Conservation (phyloP, 2,113 vertebrate genomes). For the Alces alces region DNA sequence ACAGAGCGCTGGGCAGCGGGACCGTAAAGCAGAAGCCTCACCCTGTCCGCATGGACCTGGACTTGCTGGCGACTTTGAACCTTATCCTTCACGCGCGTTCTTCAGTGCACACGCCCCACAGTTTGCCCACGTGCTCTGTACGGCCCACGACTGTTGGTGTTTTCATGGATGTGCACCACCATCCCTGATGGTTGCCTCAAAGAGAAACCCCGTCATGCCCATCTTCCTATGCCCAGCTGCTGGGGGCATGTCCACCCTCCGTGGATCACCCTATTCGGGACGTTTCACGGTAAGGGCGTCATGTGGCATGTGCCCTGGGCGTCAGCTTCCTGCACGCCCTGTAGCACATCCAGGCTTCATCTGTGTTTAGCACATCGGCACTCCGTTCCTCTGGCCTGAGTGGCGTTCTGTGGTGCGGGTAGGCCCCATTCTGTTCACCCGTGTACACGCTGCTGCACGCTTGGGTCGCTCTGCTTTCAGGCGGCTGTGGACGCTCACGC, state of each 20-base stretch:
- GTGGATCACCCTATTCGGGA: accelerated
- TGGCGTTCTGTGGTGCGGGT: accelerated
- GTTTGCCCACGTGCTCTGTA: no score
- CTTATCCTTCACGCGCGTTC: background rate
- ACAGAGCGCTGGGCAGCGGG: background rate
- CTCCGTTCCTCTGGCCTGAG: background rate
- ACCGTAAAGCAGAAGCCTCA: background rate
- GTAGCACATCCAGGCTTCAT: accelerated
- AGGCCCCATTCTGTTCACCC: no score
- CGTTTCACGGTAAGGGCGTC: background rate
- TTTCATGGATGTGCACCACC: background rate
- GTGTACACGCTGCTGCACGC: background rate
- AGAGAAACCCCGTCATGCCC: background rate
- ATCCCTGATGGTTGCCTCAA: no score
- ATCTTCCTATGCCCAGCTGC: background rate
- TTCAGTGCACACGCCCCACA: background rate
- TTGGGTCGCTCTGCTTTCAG: background rate
- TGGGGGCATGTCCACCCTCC: background rate
- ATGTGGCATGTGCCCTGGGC: background rate
- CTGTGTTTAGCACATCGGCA: accelerated
- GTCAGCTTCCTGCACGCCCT: accelerated
- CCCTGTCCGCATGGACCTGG: background rate
- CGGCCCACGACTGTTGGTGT: no score
- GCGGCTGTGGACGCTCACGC: accelerated
- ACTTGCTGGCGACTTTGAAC: background rate